Base-by-base conservation (phyloP, 2,797 vertebrate genomes). In the Pangasius krempfi region DNA sequence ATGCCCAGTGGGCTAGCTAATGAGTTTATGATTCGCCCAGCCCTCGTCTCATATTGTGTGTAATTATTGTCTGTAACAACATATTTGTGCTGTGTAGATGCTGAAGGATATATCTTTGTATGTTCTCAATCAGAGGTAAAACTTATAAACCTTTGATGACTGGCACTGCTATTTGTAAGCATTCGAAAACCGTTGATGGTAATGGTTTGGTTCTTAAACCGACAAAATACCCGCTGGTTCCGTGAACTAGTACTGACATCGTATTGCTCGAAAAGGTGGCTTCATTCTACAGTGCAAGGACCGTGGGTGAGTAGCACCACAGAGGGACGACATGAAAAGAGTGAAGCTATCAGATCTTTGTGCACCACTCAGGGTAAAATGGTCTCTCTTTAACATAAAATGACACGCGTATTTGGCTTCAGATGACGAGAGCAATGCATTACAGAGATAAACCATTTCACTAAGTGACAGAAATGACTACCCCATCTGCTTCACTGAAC, bases 401-500 rank as follows among this genome's bases (percentile, higher is more conserved):
- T 16, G 12, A 37, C 78, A 76, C 44, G 78, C n/a, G 58, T 27
- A 30, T 89, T 72, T 89, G 78, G 81, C 30, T 18, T 88, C 75
- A 40, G 56, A 73, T 68, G 83, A 27, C 33, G 54, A 44, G 86
- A 84, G 64, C 54, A 84, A 76, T 84, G 73, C 62, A 64, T 76
- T 89, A 12, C 52, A 30, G 60, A 87, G n/a, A 52, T 62, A 88
- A 88, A 79, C 66, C 52, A 58, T 86, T 89, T 73, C 70, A 66
- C 58, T 81, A 85, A 88, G 81, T 81, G 56, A 76, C 56, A 84
- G 66, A 84, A 88, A 84, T 83, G 82, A 88, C 86, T 82, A 80
- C 83, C 54, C 30, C 78, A 89, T 90, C 87, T 89, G 87, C 83
- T 84, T 89, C 86, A 84, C 64, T 84, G 80, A 81, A 56, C 79